Evolutionary conservation across 2,888 invertebrate genomes (phyloP).

Genomic region (Petrolisthes cinctipes): DNA sequence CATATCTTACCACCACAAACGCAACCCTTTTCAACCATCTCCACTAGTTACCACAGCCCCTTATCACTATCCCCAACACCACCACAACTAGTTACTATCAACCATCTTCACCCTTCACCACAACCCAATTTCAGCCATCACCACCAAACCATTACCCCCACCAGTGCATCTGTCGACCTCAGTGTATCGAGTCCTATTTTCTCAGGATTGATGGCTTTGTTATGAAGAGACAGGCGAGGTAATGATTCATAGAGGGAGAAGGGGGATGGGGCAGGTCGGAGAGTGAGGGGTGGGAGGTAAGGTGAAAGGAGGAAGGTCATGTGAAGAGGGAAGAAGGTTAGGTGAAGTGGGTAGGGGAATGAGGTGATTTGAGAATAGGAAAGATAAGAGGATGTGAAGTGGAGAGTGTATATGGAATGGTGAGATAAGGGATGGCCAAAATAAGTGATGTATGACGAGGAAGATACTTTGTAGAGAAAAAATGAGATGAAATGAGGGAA

Average conservation of each 20-base stretch:
- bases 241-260: background rate
- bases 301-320: background rate
- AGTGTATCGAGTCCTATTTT: no score
- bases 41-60: background rate
- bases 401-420: no score
- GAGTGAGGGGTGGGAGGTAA: background rate
- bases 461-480: no score
- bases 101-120: no score
- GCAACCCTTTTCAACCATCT: background rate
- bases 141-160: background rate
- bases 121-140: background rate
- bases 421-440: no score
- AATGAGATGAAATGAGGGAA: no score
- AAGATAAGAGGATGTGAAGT: background rate
- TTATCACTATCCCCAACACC: background rate
- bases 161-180: background rate
- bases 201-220: no score
- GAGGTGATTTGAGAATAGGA: background rate
- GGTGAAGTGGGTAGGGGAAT: background rate
- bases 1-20: background rate
- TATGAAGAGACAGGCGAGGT: no score
- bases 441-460: no score
- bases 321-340: background rate
- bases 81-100: background rate
- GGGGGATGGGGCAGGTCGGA: background rate